A percentile compares a stretch with the other conserved stretches of the same genome.
Evolutionary conservation across 1,140 invertebrate species (phyloP).

Genomic region (Leptinotarsa lineolata): DNA sequence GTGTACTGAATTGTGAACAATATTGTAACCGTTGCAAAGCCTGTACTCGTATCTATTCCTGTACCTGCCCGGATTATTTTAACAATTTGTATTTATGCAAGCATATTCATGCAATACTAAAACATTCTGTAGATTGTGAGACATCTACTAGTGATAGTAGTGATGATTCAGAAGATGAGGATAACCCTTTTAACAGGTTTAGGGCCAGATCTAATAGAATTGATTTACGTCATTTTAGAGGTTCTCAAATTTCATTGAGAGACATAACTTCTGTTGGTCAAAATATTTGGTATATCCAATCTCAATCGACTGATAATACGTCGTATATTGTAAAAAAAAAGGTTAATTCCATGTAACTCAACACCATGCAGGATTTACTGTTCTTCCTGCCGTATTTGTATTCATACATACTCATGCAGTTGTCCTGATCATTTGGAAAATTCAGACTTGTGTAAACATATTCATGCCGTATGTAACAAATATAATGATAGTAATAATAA

Average conservation of each 20-base stretch:
- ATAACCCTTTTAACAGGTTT: too few relatives aligned
- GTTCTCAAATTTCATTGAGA: not conserved
- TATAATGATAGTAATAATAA: too few relatives aligned
- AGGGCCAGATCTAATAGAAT: not conserved
- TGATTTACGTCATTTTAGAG: not conserved
- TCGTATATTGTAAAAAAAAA: not conserved
- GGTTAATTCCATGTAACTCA: not conserved
- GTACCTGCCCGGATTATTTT: not conserved
- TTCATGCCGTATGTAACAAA: not conserved
- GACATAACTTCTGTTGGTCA: not conserved
- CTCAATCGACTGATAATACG: not conserved
- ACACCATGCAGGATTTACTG: not conserved
- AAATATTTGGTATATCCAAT: not conserved
- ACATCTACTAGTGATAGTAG: not conserved
- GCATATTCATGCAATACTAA: not conserved
- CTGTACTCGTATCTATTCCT: not conserved
- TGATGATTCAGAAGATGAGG: too few relatives aligned
- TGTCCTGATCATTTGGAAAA: not conserved
- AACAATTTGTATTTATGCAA: not conserved
- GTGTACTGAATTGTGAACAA: not conserved
- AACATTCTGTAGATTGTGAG: not conserved
- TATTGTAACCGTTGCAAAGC: not conserved
- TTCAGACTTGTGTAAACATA: conserved; percentile 2
- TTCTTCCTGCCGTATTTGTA: not conserved
- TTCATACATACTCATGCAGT: not conserved